These are phyloP conservation scores for Aricia agestis DNA, from an alignment of 1,140 invertebrate genomes.

Conservation along the genomic window DNA sequence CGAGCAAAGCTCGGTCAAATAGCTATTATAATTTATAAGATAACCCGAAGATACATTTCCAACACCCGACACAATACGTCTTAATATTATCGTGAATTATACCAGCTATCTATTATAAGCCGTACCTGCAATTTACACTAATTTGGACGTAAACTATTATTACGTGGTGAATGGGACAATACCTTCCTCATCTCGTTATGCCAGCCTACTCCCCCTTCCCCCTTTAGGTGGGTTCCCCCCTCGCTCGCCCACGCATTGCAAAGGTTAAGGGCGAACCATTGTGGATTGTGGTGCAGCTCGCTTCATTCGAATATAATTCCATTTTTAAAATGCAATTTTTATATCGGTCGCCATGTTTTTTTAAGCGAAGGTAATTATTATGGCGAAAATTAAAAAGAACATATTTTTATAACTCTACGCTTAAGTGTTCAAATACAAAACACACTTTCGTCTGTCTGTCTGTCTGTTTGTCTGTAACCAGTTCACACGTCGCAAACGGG, in stretches of 20 bases:
- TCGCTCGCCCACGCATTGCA: conserved; percentile 42
- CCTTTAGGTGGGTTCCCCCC: not conserved
- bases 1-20: no score
- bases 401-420: no score
- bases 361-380: not conserved
- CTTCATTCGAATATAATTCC: conserved; percentile 11
- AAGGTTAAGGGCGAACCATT: conserved; percentile 59
- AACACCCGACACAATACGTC: not conserved
- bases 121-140: conserved; percentile 10
- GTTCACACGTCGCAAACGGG: no score
- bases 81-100: not conserved
- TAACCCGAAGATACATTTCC: not conserved
- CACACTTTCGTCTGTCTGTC: no score
- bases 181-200: conserved; percentile 38
- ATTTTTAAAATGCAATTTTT: not conserved
- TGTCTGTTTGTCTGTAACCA: no score
- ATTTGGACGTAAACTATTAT: conserved; percentile 37
- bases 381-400: not conserved
- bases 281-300: not conserved
- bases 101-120: conserved; percentile 11
- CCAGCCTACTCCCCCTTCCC: conserved; percentile 4
- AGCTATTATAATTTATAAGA: no score
- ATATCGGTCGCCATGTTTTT: not conserved
- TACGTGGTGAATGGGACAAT: conserved; percentile 32
- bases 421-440: no score